phyloP scores from a whole-genome alignment of 2,113 vertebrate genomes.

The Ibidorhyncha struthersii region DNA sequence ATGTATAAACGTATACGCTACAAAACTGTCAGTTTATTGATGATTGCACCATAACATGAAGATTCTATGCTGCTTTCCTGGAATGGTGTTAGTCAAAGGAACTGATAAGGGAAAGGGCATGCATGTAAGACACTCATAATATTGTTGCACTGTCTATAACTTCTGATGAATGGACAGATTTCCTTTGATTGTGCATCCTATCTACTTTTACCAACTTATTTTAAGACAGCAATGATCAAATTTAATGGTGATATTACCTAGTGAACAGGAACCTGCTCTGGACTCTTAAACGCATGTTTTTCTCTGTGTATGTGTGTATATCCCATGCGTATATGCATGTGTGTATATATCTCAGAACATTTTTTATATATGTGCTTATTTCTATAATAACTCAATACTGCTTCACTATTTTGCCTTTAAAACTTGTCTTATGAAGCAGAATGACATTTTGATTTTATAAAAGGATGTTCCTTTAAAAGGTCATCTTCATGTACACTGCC shows the following conservation, averaged over 20 bases:
- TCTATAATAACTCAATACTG: background rate
- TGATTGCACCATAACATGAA: background rate
- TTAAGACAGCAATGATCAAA: background rate
- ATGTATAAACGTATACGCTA: background rate
- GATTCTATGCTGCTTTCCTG: background rate
- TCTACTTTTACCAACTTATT: background rate
- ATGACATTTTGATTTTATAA: background rate
- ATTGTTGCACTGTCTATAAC: background rate
- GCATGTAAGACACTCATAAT: background rate
- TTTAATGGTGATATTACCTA: background rate
- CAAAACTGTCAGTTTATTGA: background rate
- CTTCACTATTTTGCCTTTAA: background rate
- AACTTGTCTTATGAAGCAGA: background rate
- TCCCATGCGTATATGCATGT: fast-evolving
- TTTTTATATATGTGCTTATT: background rate
- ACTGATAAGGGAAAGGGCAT: background rate
- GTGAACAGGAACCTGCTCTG: background rate
- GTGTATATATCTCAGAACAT: background rate
- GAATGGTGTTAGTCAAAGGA: background rate
- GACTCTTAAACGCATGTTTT: background rate
- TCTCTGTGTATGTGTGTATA: fast-evolving
- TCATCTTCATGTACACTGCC: background rate
- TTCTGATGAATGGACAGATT: background rate
- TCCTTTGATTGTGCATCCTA: background rate
- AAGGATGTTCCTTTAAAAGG: background rate